Base-by-base conservation (phyloP, 2,888 invertebrate genomes). In the Amaurobius ferox region DNA sequence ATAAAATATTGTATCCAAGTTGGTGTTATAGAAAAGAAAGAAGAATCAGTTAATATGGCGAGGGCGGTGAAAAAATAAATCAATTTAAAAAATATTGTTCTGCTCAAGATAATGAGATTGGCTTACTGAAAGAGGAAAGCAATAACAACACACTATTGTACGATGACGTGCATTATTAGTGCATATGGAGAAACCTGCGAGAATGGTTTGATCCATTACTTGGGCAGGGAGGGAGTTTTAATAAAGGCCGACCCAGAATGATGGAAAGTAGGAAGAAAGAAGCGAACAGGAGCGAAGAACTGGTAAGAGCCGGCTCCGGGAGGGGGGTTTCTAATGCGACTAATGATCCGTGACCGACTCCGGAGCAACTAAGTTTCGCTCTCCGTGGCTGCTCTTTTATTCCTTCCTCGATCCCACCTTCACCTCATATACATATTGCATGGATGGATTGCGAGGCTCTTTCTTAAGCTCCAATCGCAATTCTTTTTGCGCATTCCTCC, bases 141-240 rank as follows among this genome's bases (percentile, higher is more conserved):
- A n/a, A n/a, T n/a, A n/a, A n/a, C n/a, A n/a, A n/a, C n/a, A n/a
- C n/a, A n/a, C 73, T 73, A 73, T 73, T 73, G 80, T 73, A 73
- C 55, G 73, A 23, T 6, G 44, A 44, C 66, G 71, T 44, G 61
- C 68, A 74, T 80, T 80, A 80, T 80, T 80, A 80, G 80, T 73
- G 79, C 67, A 68, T 32, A 64, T 30, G 64, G 64, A 29, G 68
- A 35, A 68, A 68, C 68, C 40, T 66, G 74, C 68, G 83, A n/a
- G n/a, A n/a, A n/a, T n/a, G n/a, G n/a, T 77, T 85, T 79, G 73
- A 78, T 86, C 44, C 85, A 86, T 86, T 86, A 79, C 85, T 86
- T 39, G 55, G 73, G 67, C 55, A 66, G 55, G 26, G 73, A n/a
- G 71, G 74, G 73, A 86, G 73, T 86, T 86, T 71, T 86, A 86